These are phyloP conservation scores for Odontamblyopus rebecca DNA, from an alignment of 2,797 vertebrate genomes.

Conservation along the genomic window DNA sequence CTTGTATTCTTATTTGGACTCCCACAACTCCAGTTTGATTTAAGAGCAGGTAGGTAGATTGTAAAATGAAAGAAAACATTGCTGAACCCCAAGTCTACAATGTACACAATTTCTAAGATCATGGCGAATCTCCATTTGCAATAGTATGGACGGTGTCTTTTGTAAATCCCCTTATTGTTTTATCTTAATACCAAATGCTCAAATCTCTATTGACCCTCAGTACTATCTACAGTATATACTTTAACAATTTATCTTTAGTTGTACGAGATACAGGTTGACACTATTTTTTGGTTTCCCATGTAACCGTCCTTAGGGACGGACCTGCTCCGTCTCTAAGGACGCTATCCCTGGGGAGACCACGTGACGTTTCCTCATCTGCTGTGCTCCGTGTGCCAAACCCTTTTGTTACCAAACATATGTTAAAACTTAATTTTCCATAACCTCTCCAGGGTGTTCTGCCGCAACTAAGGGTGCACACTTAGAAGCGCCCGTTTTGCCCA, in stretches of 20 bases:
- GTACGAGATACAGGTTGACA: slow-evolving; percentile 18
- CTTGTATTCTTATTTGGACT: not conserved
- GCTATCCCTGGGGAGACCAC: no score
- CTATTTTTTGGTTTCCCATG: slow-evolving; percentile 5
- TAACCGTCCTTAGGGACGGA: not conserved
- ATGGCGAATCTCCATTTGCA: not conserved
- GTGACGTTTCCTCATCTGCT: no score
- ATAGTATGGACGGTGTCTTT: not conserved
- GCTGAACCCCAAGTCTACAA: not conserved
- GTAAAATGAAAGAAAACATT: not conserved
- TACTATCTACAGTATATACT: slow-evolving; percentile 2
- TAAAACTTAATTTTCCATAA: no score
- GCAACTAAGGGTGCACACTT: no score
- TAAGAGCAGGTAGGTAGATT: not conserved
- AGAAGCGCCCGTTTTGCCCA: no score
- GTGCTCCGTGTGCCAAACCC: no score
- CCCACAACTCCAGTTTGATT: slow-evolving; percentile 1
- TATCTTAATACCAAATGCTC: not conserved
- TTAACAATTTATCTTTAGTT: slow-evolving; percentile 13
- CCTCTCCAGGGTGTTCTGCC: no score
- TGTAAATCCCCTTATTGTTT: not conserved
- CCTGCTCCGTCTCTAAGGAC: no score
- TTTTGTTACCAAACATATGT: no score
- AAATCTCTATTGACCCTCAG: not conserved
- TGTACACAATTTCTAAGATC: not conserved